Percentiles rank a stretch among this genome's conserved stretches.
phyloP scores from a whole-genome alignment of 2,797 vertebrate genomes.

The Taenioides sp. region DNA sequence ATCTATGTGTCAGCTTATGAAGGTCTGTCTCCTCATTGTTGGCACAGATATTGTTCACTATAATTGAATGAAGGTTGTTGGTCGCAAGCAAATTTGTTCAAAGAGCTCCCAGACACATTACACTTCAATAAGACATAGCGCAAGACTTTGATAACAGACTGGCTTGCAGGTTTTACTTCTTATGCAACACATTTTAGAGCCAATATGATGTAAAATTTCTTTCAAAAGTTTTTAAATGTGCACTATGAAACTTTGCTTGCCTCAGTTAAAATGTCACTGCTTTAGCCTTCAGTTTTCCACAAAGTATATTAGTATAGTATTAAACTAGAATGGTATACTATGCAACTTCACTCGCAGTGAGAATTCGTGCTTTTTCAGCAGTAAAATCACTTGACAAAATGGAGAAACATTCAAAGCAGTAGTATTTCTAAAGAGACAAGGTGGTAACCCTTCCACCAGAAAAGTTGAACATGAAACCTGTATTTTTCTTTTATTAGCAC shows the following conservation, averaged over 20 bases:
- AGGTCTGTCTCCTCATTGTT: background rate
- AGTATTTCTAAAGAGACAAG: too few relatives aligned
- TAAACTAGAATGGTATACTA: too few relatives aligned
- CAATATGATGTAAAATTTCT: background rate
- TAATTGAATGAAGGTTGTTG: conserved; percentile 1
- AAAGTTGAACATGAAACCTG: background rate
- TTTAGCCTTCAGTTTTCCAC: background rate
- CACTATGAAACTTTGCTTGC: background rate
- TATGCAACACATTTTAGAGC: background rate
- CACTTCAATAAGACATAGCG: background rate
- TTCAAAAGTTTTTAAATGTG: background rate
- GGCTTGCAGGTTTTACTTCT: background rate
- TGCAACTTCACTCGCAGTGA: too few relatives aligned
- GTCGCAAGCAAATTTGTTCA: background rate
- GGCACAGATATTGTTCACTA: background rate
- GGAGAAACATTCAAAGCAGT: too few relatives aligned
- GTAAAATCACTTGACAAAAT: background rate
- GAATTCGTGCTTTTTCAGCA: background rate
- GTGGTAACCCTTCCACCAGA: too few relatives aligned
- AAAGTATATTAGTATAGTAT: too few relatives aligned
- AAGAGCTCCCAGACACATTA: background rate
- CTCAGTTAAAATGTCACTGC: background rate
- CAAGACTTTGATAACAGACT: background rate
- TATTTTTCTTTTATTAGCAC: background rate
- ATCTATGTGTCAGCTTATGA: background rate